Conservation (phyloP, 1,140 invertebrate genomes). For the Sycophaga agraensis region DNA sequence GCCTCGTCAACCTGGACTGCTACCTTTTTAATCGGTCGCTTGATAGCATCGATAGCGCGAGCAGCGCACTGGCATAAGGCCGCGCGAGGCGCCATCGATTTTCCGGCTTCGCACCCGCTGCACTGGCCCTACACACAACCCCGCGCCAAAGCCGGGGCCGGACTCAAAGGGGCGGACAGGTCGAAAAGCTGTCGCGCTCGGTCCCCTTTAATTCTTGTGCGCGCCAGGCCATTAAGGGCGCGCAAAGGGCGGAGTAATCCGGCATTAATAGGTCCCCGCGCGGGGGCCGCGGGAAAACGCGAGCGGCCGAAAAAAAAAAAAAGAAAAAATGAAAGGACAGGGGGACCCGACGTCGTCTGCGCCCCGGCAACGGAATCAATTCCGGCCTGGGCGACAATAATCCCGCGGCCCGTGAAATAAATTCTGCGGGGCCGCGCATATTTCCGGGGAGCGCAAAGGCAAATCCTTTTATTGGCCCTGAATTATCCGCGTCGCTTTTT, state of each 20-base stretch:
- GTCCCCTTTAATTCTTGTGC: too few species aligned
- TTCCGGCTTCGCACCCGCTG: too few species aligned
- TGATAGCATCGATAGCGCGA: too few species aligned
- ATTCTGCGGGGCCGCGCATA: constrained; percentile 14
- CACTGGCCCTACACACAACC: too few species aligned
- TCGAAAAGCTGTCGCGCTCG: too few species aligned
- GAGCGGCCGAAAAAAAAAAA: background rate
- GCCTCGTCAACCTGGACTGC: too few species aligned
- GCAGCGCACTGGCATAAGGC: too few species aligned
- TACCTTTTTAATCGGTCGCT: too few species aligned
- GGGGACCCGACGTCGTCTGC: background rate
- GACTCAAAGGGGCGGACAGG: too few species aligned
- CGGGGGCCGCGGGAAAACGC: background rate
- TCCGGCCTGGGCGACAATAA: constrained; percentile 14
- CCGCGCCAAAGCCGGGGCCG: too few species aligned
- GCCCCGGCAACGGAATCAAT: constrained; percentile 17
- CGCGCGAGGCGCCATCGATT: too few species aligned
- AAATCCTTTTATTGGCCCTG: constrained; percentile 26
- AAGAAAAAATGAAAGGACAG: background rate
- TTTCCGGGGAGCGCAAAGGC: background rate
- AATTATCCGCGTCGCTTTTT: constrained; percentile 18
- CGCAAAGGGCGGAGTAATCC: constrained; percentile 18
- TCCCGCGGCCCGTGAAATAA: constrained; percentile 13
- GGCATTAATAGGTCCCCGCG: constrained; percentile 17
- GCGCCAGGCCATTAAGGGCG: background rate